Percentiles rank a stretch among this genome's conserved stretches.
phyloP scores from a whole-genome alignment of 2,113 vertebrate genomes.

The Verasper variegatus region DNA sequence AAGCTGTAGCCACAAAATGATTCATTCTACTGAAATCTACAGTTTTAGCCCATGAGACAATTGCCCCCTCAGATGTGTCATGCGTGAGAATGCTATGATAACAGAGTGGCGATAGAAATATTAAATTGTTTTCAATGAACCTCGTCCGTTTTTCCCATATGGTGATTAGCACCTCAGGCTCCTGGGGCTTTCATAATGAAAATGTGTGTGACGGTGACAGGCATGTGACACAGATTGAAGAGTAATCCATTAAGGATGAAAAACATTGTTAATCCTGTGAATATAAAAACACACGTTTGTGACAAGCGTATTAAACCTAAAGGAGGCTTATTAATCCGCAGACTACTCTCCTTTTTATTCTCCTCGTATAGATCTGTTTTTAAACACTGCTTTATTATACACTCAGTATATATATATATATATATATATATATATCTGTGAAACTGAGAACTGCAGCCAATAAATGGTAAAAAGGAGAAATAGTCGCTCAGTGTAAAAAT shows the following conservation, averaged over 20 bases:
- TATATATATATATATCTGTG: background rate
- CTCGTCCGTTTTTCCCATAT: conserved; percentile 7
- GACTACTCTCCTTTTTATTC: conserved; percentile 18
- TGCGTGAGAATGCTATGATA: conserved; percentile 29
- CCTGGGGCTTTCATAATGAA: conserved; percentile 31
- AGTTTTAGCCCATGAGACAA: conserved; percentile 28
- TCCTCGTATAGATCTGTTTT: background rate
- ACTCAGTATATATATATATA: too few species aligned
- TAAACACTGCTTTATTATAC: background rate
- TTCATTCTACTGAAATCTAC: conserved; percentile 42
- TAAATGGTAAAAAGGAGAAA: background rate
- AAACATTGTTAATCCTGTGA: conserved; percentile 52
- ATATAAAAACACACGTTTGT: conserved; percentile 45
- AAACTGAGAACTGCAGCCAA: background rate
- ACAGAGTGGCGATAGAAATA: conserved; percentile 33
- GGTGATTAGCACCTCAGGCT: conserved; percentile 45
- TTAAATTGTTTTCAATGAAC: conserved; percentile 40
- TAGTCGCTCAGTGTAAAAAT: background rate
- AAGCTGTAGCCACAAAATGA: conserved; percentile 39
- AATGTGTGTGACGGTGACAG: conserved; percentile 46
- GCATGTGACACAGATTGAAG: conserved; percentile 38
- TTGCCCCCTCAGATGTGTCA: conserved; percentile 46
- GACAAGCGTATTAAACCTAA: conserved; percentile 32
- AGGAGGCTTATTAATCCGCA: conserved; percentile 35
- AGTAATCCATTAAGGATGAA: conserved; percentile 62